Evolutionary conservation across 2,113 vertebrate species (phyloP), one percentile per base, ranked within the genome.

Genomic region (Peromyscus californicus): DNA sequence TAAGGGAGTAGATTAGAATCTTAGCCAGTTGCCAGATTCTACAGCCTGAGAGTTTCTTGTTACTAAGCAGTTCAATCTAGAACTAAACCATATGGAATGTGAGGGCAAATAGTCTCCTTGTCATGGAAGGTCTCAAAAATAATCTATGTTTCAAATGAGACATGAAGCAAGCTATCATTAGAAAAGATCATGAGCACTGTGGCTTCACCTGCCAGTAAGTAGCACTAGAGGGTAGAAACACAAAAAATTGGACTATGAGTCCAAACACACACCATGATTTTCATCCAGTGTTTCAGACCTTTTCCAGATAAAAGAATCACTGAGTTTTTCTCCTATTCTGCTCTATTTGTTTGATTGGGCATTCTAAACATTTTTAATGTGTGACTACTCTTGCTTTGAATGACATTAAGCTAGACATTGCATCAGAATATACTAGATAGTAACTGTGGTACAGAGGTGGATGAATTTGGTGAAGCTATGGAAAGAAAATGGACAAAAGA

Each of bases 51-150:
- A 78, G 19, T 74, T 2, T 59, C 54, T 67, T 95, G 82, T 59
- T 97, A 63, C 69, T 84, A 89, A 36, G 76, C 39, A 84, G 45
- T n/a, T 95, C 48, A n/a, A 79, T 79, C 75, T 89, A 96, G 87
- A 93, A 72, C 10, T 51, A 51, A n/a, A 69, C 78, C n/a, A 76
- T 39, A 39, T 83, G 59, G 31, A 74, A 74, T 3, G 2, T 87
- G 10, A 7, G 39, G 3, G n/a, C 42, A 75, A 67, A 45, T 22
- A 82, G 70, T 67, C 3, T 86, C 82, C 82, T 83, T 93, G 61
- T 21, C 72, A 69, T 69, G 19, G 45, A 10, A 89, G 7, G 19
- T 94, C 33, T 39, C 59, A 57, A 96, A 75, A 80, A 79, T 54
- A 93, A 74, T 79, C 70, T 59, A 7, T 31, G 13, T 7, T 65